Percentiles rank a stretch among this genome's conserved stretches.
phyloP scores from a whole-genome alignment of 1,140 invertebrate genomes.

The Hyphantria cunea region DNA sequence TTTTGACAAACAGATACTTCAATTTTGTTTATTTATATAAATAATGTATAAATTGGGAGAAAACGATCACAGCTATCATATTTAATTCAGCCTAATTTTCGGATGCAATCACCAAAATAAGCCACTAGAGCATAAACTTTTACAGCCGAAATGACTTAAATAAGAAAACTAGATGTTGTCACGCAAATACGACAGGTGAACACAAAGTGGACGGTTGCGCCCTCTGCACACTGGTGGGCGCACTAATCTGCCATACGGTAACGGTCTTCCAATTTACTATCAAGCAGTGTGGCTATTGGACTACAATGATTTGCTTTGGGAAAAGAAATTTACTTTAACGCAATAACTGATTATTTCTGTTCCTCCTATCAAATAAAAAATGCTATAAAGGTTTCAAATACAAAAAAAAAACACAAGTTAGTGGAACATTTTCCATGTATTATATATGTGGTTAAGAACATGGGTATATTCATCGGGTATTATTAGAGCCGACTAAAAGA shows the following conservation, averaged over 20 bases:
- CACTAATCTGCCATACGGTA: constrained; percentile 59
- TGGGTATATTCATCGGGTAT: too few relatives aligned
- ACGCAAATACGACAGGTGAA: constrained; percentile 27
- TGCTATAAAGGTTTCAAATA: too few relatives aligned
- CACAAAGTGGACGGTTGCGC: constrained; percentile 20
- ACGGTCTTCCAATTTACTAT: constrained; percentile 61
- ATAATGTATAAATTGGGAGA: not conserved
- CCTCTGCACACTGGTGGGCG: constrained; percentile 43
- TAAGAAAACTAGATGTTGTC: constrained; percentile 17
- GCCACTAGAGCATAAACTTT: constrained; percentile 9
- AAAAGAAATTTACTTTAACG: too few relatives aligned
- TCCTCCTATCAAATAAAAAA: too few relatives aligned
- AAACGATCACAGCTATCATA: not conserved
- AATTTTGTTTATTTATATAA: not conserved
- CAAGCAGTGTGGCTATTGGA: constrained; percentile 45
- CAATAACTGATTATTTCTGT: too few relatives aligned
- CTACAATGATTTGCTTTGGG: constrained; percentile 18
- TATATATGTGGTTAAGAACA: too few relatives aligned
- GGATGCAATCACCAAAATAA: constrained; percentile 3
- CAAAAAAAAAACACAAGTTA: too few relatives aligned
- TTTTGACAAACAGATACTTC: not conserved
- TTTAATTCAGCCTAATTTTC: constrained; percentile 5
- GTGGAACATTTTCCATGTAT: too few relatives aligned
- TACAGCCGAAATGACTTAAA: not conserved
- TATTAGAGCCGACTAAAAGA: too few relatives aligned